These are phyloP conservation scores for Drosophila acutilabella DNA, from an alignment of 2,888 invertebrate genomes.

Conservation along the genomic window DNA sequence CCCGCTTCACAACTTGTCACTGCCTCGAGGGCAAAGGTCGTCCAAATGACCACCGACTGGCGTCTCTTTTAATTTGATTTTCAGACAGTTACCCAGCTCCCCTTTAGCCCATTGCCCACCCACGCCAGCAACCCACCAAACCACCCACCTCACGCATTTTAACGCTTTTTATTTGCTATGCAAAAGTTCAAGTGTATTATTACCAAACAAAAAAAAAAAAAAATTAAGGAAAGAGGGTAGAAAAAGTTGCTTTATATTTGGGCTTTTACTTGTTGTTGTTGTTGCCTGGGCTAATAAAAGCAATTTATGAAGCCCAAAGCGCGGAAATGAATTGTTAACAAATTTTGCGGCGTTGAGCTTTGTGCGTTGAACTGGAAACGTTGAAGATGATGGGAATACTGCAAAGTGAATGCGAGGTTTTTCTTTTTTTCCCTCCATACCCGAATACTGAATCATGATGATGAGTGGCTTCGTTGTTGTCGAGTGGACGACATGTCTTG, in stretches of 20 bases:
- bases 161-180: conserved; percentile 79
- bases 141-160: conserved; percentile 55
- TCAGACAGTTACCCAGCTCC: conserved; percentile 45
- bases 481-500: conserved; percentile 73
- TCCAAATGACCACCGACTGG: conserved; percentile 37
- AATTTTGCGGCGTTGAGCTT: conserved; percentile 63
- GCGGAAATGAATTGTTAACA: conserved; percentile 81
- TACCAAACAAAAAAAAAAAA: conserved; percentile 43
- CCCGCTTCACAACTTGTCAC: conserved; percentile 77
- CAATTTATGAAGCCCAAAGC: conserved; percentile 80
- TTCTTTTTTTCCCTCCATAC: background rate
- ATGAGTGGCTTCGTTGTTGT: conserved; percentile 53
- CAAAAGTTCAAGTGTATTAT: conserved; percentile 80
- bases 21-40: conserved; percentile 70
- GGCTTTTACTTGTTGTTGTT: conserved; percentile 25
- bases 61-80: conserved; percentile 78
- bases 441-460: conserved; percentile 32
- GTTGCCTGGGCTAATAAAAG: conserved; percentile 73
- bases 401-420: background rate
- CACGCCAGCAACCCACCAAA: background rate
- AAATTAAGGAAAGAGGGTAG: background rate
- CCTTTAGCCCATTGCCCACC: background rate
- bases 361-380: conserved; percentile 23
- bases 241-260: conserved; percentile 58
- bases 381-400: conserved; percentile 28